Evolutionary conservation across 1,140 invertebrate species (phyloP).

Genomic region (Bombus impatiens): DNA sequence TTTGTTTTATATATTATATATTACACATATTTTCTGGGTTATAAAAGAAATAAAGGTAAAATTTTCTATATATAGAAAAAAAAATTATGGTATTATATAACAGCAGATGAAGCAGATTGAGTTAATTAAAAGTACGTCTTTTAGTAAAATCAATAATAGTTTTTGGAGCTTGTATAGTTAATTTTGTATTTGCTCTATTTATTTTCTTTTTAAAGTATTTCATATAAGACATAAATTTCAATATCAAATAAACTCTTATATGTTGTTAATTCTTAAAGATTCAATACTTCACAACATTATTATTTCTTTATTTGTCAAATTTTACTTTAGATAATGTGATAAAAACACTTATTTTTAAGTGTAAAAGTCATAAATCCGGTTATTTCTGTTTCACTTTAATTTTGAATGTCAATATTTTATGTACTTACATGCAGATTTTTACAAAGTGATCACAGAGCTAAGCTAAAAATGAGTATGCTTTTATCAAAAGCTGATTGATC

Average conservation of each 20-base stretch:
- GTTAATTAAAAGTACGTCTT: constrained; percentile 55
- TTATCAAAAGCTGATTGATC: constrained; percentile 10
- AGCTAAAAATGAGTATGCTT: background rate
- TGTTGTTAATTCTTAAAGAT: background rate
- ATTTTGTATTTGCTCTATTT: constrained; percentile 79
- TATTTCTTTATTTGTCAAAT: constrained; percentile 16
- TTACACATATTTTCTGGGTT: constrained; percentile 49
- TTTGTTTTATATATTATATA: constrained; percentile 62
- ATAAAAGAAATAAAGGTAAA: constrained; percentile 59
- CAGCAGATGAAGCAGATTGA: constrained; percentile 15
- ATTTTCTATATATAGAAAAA: constrained; percentile 56
- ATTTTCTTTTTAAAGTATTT: constrained; percentile 70
- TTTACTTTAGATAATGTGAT: background rate
- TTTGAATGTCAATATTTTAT: background rate
- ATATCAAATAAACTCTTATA: constrained; percentile 1
- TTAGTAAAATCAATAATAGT: constrained; percentile 67
- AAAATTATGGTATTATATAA: constrained; percentile 59
- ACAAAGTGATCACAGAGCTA: constrained; percentile 1
- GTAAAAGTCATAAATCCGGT: background rate
- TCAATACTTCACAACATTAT: constrained; percentile 14
- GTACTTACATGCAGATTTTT: constrained; percentile 18
- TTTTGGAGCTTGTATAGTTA: constrained; percentile 74
- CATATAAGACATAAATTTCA: constrained; percentile 44
- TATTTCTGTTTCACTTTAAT: constrained; percentile 11
- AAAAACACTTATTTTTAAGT: background rate